These are phyloP conservation scores for Barbus barbus DNA, from an alignment of 2,113 vertebrate genomes.

Conservation along the genomic window DNA sequence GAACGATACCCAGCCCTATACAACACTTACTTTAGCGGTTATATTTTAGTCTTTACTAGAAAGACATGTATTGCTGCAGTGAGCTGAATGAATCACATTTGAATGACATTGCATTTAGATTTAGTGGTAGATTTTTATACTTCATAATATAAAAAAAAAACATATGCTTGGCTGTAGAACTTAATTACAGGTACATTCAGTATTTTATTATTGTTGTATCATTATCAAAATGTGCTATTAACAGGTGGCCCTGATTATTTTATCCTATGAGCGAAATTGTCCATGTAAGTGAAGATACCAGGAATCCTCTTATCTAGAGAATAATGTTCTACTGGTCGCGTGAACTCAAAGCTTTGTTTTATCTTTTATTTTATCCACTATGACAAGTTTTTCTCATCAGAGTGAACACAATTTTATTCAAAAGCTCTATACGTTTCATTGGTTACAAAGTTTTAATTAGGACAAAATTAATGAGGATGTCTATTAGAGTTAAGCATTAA, in stretches of 20 bases:
- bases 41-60: not conserved
- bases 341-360: too few species aligned
- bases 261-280: too few species aligned
- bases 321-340: not conserved
- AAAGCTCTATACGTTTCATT: not conserved
- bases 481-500: too few species aligned
- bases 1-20: too few species aligned
- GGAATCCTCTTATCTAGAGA: not conserved
- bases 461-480: not conserved
- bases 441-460: not conserved
- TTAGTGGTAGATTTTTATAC: not conserved
- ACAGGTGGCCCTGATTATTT: not conserved
- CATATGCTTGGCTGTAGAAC: not conserved
- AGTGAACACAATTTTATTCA: not conserved
- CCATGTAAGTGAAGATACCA: not conserved
- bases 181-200: not conserved
- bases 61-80: not conserved
- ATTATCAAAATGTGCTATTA: not conserved
- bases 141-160: not conserved
- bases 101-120: not conserved
- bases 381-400: too few species aligned
- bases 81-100: not conserved
- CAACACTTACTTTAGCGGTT: not conserved
- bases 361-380: not conserved
- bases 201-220: not conserved